phyloP scores from a whole-genome alignment of 2,113 vertebrate species.

The Megalops atlanticus region DNA sequence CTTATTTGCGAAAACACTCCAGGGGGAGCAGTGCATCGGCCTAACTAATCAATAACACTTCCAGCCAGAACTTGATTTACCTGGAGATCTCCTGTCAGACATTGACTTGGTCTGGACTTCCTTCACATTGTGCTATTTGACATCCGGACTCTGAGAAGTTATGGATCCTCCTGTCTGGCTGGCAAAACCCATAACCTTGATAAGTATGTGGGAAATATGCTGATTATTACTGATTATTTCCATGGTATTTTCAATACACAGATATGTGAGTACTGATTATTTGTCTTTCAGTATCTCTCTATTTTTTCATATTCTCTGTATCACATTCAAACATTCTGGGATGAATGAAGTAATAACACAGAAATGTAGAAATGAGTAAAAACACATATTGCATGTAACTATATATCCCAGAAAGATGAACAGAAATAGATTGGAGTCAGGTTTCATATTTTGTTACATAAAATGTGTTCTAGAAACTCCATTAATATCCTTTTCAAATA shows the following conservation, averaged over 20 bases:
- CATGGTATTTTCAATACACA: neutral
- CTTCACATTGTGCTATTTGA: neutral
- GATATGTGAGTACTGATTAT: too few relatives aligned
- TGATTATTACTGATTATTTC: neutral
- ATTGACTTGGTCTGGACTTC: neutral
- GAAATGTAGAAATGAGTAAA: too few relatives aligned
- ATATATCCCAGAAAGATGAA: too few relatives aligned
- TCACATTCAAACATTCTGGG: too few relatives aligned
- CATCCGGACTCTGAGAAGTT: neutral
- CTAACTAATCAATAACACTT: neutral
- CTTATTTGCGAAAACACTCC: neutral
- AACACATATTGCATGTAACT: too few relatives aligned
- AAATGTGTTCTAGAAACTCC: too few relatives aligned
- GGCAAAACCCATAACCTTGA: neutral
- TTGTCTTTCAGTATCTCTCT: too few relatives aligned
- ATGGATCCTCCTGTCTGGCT: neutral
- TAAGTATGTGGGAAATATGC: neutral
- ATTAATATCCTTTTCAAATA: too few relatives aligned
- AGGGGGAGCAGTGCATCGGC: neutral
- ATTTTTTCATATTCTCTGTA: too few relatives aligned
- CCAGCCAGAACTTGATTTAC: neutral
- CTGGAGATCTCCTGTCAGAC: neutral
- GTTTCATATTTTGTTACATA: too few relatives aligned
- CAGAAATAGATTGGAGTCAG: too few relatives aligned
- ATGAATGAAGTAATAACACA: too few relatives aligned